A percentile compares a stretch with the other conserved stretches of the same genome.
Conservation (phyloP, 2,113 vertebrate genomes). For the Argyrosomus japonicus region DNA sequence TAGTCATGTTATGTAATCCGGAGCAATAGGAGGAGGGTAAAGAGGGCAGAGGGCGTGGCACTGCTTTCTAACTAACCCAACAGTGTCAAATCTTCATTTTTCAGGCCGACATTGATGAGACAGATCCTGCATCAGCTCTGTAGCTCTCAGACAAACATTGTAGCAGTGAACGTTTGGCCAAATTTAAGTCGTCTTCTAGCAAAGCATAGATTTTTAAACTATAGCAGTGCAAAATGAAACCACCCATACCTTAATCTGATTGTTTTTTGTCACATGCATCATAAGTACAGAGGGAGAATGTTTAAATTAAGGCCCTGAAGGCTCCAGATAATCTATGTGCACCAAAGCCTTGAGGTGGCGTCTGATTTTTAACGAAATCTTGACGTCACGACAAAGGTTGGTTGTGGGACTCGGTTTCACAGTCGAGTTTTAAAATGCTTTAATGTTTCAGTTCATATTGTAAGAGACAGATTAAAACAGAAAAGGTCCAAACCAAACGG, state of each 20-base stretch:
- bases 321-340: background rate
- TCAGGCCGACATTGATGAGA: conserved; percentile 36
- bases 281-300: too few species aligned
- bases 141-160: conserved; percentile 16
- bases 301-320: background rate
- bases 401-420: background rate
- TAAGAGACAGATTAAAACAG: background rate
- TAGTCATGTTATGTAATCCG: conserved; percentile 74
- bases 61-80: conserved; percentile 49
- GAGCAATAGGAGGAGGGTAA: conserved; percentile 38
- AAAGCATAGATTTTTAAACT: background rate
- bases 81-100: conserved; percentile 36
- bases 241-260: background rate
- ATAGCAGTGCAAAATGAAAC: background rate
- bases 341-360: background rate
- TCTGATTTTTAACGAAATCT: background rate
- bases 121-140: conserved; percentile 17
- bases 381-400: background rate
- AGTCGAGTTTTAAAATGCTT: background rate
- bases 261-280: background rate
- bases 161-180: background rate
- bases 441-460: too few species aligned
- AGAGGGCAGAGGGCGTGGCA: conserved; percentile 49
- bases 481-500: background rate
- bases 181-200: background rate